A percentile compares a stretch with the other conserved stretches of the same genome.
Evolutionary conservation across 2,888 invertebrate genomes (phyloP).

Genomic region (Leistus spinibarbis): DNA sequence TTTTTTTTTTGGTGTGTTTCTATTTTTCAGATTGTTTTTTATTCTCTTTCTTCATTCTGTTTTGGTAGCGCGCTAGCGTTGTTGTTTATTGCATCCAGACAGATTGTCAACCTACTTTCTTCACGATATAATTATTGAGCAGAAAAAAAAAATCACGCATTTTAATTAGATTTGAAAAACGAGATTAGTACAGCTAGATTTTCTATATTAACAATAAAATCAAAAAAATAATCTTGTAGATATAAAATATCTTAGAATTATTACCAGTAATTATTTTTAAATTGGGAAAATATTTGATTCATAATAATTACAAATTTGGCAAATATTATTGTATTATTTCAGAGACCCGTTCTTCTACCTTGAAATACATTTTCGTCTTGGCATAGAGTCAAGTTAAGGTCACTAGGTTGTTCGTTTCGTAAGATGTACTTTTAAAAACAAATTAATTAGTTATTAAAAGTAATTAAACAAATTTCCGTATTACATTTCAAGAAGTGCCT

Average conservation of each 20-base stretch:
- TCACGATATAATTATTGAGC: not conserved
- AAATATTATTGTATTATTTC: no score
- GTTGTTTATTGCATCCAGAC: not conserved
- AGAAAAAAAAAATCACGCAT: not conserved
- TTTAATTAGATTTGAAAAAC: not conserved
- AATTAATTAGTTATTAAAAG: no score
- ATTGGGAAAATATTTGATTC: no score
- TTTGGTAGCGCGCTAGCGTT: not conserved
- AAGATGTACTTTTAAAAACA: not conserved
- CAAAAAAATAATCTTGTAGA: no score
- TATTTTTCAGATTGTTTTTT: not conserved
- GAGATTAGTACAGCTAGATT: not conserved
- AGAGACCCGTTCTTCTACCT: not conserved
- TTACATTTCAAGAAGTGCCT: no score
- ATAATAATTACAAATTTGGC: no score
- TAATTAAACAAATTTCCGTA: no score
- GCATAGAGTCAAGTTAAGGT: not conserved
- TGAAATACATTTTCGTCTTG: not conserved
- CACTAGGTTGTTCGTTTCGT: not conserved
- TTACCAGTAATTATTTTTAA: no score
- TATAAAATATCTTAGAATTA: no score
- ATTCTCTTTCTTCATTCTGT: not conserved
- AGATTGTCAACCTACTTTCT: not conserved
- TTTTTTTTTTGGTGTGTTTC: constrained; percentile 9
- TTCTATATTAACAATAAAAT: no score